Base-by-base conservation (phyloP, 2,113 vertebrate genomes). In the Calidris pugnax region DNA sequence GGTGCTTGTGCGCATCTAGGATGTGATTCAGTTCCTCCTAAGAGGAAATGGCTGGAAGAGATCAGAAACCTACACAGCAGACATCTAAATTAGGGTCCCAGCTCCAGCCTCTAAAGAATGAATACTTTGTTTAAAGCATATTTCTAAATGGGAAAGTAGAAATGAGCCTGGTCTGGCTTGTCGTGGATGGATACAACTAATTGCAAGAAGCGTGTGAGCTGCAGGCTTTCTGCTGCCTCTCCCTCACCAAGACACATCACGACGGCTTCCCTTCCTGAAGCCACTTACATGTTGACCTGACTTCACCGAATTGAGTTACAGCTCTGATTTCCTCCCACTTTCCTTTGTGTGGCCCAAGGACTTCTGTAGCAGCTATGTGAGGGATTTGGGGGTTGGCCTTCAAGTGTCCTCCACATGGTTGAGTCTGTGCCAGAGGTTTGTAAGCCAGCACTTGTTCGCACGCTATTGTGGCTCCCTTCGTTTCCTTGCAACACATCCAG, bases 1-100 rank as follows among this genome's bases (percentile, higher is more conserved):
- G 3, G 45, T 2, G 4, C 55, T 84, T 0, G 0, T 47, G 32
- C 13, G 43, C 18, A 47, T 66, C 43, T 66, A 67, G 41, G 41
- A 14, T 80, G 64, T 1, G 2, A 57, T 81, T 93, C 64, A 28
- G 48, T 33, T 87, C 47, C 47, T 88, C 32, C 37, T 41, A 67
- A 75, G 47, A 80, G 26, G 37, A 89, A 75, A 67, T 14, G 37
- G 35, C 37, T 55, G 67, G 20, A 92, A 92, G n/a, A 76, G 7
- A 59, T 71, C 41, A 74, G 60, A 81, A 90, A 39, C 14, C 56
- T 77, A 50, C 33, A 55, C 23, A 27, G 28, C 5, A 89, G 64
- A 21, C 51, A 63, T 47, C 14, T 55, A 78, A 87, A 71, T 55
- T 81, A 78, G n/a, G 55, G 15, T 60, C 32, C 33, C 39, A 88